Evolutionary conservation across 2,888 invertebrate genomes (phyloP).

Genomic region (Acholoe squamosa): DNA sequence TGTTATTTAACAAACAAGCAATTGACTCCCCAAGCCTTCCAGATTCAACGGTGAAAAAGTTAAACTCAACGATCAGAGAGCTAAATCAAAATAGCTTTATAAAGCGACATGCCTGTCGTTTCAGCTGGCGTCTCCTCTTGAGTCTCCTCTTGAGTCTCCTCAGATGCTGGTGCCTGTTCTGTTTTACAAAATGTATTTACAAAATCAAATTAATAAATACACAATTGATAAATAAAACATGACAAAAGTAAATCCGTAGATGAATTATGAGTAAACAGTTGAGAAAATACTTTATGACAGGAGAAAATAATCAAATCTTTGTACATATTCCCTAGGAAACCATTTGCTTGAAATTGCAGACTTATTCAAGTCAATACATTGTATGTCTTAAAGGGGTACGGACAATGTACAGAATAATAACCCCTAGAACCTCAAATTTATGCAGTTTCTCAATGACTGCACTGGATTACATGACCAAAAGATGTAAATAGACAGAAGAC

Average conservation of each 20-base stretch:
- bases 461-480: background rate
- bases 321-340: background rate
- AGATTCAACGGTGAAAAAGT: background rate
- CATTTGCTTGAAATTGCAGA: no score
- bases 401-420: background rate
- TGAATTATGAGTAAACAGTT: background rate
- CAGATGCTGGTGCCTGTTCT: background rate
- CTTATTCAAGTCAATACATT: no score
- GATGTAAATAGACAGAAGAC: background rate
- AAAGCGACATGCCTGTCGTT: constrained; percentile 3
- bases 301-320: background rate
- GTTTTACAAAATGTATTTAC: background rate
- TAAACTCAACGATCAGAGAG: background rate
- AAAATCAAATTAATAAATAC: background rate
- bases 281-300: background rate
- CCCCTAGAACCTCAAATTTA: background rate
- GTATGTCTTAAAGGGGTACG: background rate
- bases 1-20: background rate
- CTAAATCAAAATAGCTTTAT: constrained; percentile 2
- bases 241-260: background rate
- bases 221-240: background rate
- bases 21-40: background rate
- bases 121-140: background rate
- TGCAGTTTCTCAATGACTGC: no score
- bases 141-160: background rate